Percentiles rank a stretch among this genome's conserved stretches.
phyloP scores from a whole-genome alignment of 2,888 invertebrate species.

The Oscheius sp. region DNA sequence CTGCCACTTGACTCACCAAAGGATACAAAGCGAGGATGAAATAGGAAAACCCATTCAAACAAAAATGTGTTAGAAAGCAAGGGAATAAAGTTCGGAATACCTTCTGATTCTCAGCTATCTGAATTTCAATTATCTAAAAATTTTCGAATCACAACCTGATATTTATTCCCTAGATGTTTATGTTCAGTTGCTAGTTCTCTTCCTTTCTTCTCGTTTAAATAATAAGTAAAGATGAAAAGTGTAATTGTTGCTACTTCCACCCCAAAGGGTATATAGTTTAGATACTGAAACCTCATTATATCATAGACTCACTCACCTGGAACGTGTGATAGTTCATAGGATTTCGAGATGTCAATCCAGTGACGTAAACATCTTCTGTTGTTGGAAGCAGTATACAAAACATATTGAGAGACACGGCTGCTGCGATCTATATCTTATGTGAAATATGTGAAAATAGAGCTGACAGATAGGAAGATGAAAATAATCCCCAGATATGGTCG shows the following conservation, averaged over 20 bases:
- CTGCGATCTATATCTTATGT: background rate
- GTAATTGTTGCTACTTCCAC: background rate
- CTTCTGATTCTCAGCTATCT: slow-evolving; percentile 11
- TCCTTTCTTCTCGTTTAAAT: background rate
- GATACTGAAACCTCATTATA: background rate
- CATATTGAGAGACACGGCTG: background rate
- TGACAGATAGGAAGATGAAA: background rate
- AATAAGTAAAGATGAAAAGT: background rate
- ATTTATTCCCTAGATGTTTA: background rate
- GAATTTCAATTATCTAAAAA: background rate
- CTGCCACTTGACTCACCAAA: background rate
- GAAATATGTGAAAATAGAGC: background rate
- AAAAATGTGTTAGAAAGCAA: slow-evolving; percentile 13
- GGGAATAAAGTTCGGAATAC: slow-evolving; percentile 10
- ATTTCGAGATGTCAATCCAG: background rate
- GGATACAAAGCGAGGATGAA: background rate
- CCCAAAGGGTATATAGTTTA: background rate
- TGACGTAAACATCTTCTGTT: background rate
- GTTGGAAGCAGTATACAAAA: background rate
- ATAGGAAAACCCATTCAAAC: slow-evolving; percentile 3
- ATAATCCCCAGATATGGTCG: background rate
- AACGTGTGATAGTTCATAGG: background rate
- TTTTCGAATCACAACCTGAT: background rate
- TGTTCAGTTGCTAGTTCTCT: background rate
- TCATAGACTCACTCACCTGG: background rate